Conservation (phyloP, 2,888 invertebrate species). For the Coelinius sp. region DNA sequence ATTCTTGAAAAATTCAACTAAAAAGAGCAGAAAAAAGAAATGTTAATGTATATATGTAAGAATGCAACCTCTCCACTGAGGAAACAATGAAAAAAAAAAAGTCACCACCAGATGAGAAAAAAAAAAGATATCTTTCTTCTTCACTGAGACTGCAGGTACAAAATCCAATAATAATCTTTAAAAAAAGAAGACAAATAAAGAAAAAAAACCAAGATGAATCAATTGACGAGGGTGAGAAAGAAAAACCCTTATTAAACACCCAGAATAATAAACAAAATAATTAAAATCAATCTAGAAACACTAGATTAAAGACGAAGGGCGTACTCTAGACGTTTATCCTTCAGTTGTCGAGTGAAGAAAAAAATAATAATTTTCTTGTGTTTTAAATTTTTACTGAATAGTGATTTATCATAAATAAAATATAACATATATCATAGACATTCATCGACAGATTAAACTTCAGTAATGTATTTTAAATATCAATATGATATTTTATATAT, state of each 20-base stretch:
- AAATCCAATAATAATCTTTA: no score
- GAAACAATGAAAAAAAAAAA: conserved; percentile 31
- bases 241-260: conserved; percentile 36
- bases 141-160: conserved; percentile 26
- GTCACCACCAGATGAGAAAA: not conserved
- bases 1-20: conserved; percentile 30
- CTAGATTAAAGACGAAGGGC: conserved; percentile 48
- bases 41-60: conserved; percentile 68
- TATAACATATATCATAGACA: conserved; percentile 1
- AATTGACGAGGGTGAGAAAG: not conserved
- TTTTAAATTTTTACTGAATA: conserved; percentile 58
- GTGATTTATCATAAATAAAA: conserved; percentile 43
- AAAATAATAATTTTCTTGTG: conserved; percentile 53
- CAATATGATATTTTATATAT: not conserved
- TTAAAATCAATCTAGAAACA: conserved; percentile 43
- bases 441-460: not conserved
- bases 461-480: not conserved
- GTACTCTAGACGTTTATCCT: conserved; percentile 61
- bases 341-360: conserved; percentile 61
- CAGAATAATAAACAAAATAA: conserved; percentile 31
- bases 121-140: conserved; percentile 13
- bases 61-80: conserved; percentile 55
- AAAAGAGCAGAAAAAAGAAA: conserved; percentile 55
- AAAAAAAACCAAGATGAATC: conserved; percentile 43
- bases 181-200: conserved; percentile 39